A percentile compares a stretch with the other conserved stretches of the same genome.
Conservation (phyloP, 2,113 vertebrate species). For the Gavia stellata region DNA sequence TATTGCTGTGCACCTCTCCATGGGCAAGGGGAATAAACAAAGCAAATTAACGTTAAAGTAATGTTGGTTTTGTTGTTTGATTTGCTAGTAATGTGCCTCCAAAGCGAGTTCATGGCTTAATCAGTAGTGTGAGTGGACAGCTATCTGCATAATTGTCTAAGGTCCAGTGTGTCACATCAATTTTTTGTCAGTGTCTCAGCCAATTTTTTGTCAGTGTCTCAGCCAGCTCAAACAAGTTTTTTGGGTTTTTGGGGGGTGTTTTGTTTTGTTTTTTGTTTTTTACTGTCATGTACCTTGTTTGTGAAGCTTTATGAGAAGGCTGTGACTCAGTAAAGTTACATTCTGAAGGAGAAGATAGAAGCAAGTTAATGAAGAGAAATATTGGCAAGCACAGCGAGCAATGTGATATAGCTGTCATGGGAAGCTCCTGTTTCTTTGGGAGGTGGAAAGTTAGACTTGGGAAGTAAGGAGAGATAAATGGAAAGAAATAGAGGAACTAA, state of each 20-base stretch:
- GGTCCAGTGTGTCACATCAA: not conserved
- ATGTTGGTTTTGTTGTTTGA: not conserved
- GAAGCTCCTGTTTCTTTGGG: not conserved
- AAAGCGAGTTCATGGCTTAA: not conserved
- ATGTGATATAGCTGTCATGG: not conserved
- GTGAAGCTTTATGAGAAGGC: not conserved
- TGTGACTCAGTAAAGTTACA: not conserved
- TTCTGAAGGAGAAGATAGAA: not conserved
- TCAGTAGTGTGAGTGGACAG: not conserved
- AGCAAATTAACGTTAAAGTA: not conserved
- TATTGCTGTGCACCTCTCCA: not conserved
- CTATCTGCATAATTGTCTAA: not conserved
- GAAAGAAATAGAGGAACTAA: not conserved
- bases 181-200: not conserved
- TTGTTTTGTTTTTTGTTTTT: not conserved
- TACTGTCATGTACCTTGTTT: not conserved
- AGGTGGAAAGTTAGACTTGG: not conserved
- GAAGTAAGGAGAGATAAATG: not conserved
- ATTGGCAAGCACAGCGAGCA: not conserved
- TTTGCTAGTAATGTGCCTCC: not conserved
- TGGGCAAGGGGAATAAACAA: not conserved
- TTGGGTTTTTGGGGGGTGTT: too few species aligned
- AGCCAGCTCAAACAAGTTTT: not conserved
- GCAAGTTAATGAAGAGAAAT: not conserved
- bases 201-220: not conserved